Evolutionary conservation across 2,113 vertebrate genomes (phyloP).

Genomic region (Eubucco bourcierii): DNA sequence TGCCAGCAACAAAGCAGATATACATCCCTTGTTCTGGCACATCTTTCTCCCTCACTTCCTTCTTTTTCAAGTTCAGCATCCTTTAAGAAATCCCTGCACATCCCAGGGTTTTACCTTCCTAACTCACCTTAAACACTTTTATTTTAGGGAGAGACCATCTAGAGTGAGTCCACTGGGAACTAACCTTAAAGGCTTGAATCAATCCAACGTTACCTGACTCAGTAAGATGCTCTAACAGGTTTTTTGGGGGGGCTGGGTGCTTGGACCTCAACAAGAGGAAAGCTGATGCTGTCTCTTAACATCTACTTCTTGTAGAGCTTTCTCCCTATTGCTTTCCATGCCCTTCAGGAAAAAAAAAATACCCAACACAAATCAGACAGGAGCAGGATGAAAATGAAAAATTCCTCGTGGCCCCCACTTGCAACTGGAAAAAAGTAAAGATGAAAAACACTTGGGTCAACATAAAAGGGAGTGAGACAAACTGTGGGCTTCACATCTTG

Average conservation of each 20-base stretch:
- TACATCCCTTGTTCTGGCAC: background rate
- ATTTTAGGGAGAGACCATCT: background rate
- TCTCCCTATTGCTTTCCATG: background rate
- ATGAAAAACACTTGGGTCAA: background rate
- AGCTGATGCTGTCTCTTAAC: background rate
- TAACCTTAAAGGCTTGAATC: background rate
- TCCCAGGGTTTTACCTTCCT: background rate
- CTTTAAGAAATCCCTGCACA: background rate
- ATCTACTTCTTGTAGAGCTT: background rate
- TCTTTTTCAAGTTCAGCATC: background rate
- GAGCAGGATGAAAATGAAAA: background rate
- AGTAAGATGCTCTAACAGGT: background rate
- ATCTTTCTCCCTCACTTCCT: background rate
- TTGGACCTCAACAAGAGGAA: background rate
- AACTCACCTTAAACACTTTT: background rate
- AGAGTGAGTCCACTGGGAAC: background rate
- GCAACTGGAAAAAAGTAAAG: background rate
- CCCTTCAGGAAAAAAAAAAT: background rate
- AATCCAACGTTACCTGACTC: background rate
- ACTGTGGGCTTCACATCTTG: background rate
- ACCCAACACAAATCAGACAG: background rate
- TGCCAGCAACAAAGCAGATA: background rate
- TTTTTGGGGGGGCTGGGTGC: background rate
- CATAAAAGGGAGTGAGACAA: background rate
- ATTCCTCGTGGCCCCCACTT: background rate